Percentiles rank a stretch among this genome's conserved stretches.
phyloP scores from a whole-genome alignment of 2,888 invertebrate genomes.

The Ametastegia equiseti region DNA sequence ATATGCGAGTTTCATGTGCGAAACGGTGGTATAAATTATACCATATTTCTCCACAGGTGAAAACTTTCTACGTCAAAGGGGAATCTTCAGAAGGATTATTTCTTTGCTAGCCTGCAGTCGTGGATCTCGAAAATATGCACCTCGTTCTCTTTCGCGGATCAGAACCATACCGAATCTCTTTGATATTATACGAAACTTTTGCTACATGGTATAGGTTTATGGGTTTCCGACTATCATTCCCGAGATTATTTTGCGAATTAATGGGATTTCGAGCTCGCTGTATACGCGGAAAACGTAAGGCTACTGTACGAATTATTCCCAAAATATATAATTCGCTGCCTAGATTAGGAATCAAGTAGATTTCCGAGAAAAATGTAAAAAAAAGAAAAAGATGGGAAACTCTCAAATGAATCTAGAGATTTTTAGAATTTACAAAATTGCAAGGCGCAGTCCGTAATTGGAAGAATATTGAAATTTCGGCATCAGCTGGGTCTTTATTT shows the following conservation, averaged over 20 bases:
- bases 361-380: no score
- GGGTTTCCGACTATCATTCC: no score
- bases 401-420: background rate
- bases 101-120: constrained; percentile 1
- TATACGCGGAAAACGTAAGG: no score
- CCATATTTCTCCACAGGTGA: background rate
- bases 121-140: background rate
- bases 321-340: no score
- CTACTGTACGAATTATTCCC: no score
- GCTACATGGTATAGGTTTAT: no score
- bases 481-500: background rate
- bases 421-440: background rate
- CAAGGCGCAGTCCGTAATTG: background rate
- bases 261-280: no score
- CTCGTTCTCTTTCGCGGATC: background rate
- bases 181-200: background rate
- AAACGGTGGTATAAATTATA: background rate
- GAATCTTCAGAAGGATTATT: background rate
- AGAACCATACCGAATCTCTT: background rate
- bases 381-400: background rate
- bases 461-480: background rate
- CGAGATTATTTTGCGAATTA: no score
- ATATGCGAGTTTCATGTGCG: background rate
- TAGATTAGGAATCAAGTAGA: no score
- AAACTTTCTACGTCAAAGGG: background rate